phyloP scores from a whole-genome alignment of 2,113 vertebrate species.

The Xenopus laevis region DNA sequence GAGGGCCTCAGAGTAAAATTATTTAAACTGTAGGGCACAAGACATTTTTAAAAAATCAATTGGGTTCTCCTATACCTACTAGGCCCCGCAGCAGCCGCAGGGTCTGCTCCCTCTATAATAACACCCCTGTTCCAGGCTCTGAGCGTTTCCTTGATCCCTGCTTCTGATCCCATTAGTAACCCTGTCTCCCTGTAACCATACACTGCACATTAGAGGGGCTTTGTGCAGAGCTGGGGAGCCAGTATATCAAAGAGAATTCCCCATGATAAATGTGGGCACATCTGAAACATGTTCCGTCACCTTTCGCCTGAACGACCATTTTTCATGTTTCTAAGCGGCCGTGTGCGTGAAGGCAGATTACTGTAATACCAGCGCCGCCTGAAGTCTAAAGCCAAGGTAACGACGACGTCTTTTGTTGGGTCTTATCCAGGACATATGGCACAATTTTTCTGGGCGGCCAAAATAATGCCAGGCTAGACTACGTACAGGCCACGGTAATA shows the following conservation, averaged over 20 bases:
- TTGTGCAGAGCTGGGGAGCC: neutral
- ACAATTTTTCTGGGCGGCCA: neutral
- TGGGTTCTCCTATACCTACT: no score
- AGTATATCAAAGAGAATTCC: neutral
- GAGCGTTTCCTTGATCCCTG: neutral
- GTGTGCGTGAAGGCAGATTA: no score
- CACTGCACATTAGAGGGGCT: no score
- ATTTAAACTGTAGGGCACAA: no score
- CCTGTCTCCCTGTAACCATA: no score
- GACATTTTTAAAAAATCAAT: no score
- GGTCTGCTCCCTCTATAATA: no score
- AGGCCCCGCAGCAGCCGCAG: no score
- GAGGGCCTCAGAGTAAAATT: no score
- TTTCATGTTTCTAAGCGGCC: constrained; percentile 5
- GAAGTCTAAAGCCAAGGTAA: no score
- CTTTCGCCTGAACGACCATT: constrained; percentile 2
- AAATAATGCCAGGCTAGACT: neutral
- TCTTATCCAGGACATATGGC: neutral
- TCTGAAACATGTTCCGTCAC: neutral
- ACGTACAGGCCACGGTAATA: neutral
- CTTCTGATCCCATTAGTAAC: neutral
- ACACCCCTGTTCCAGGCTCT: no score
- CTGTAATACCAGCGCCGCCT: no score
- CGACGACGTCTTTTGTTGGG: neutral
- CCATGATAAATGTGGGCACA: constrained; percentile 4